phyloP scores from a whole-genome alignment of 2,797 vertebrate genomes.

The Hydrolagus colliei region DNA sequence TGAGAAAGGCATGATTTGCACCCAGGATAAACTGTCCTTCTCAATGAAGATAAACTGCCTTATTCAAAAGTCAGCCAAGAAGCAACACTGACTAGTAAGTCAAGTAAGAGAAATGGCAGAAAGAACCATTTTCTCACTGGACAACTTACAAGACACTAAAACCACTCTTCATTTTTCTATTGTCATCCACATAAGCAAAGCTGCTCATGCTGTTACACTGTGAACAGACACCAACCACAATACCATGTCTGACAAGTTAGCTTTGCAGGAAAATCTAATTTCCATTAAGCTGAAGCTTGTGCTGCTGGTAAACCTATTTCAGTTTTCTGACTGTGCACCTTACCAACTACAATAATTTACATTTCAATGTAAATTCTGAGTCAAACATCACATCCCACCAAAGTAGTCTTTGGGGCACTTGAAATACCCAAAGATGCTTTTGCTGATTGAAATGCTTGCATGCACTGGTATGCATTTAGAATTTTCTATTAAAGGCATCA shows the following conservation, averaged over 20 bases:
- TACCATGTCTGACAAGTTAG: not conserved
- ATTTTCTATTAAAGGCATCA: slow-evolving; percentile 22
- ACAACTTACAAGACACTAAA: not conserved
- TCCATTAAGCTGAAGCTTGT: slow-evolving; percentile 4
- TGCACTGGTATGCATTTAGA: slow-evolving; percentile 27
- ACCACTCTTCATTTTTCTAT: not conserved
- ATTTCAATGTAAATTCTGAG: slow-evolving; percentile 31
- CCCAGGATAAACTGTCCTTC: too few relatives aligned
- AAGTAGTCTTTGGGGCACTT: slow-evolving; percentile 25
- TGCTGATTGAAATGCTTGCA: slow-evolving; percentile 8
- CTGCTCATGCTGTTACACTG: not conserved
- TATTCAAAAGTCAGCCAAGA: not conserved
- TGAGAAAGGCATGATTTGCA: too few relatives aligned
- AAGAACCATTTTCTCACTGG: not conserved
- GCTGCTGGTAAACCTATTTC: slow-evolving; percentile 27
- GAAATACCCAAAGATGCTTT: slow-evolving; percentile 16
- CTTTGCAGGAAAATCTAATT: slow-evolving; percentile 20
- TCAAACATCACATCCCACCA: slow-evolving; percentile 17
- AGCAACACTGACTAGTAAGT: not conserved
- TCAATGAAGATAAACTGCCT: too few relatives aligned
- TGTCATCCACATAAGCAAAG: not conserved
- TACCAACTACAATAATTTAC: slow-evolving; percentile 28
- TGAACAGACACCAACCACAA: not conserved
- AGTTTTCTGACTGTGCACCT: slow-evolving; percentile 20
- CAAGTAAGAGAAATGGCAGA: not conserved